These are phyloP conservation scores for Danaus melanippus DNA, from an alignment of 1,140 invertebrate species.

Conservation along the genomic window DNA sequence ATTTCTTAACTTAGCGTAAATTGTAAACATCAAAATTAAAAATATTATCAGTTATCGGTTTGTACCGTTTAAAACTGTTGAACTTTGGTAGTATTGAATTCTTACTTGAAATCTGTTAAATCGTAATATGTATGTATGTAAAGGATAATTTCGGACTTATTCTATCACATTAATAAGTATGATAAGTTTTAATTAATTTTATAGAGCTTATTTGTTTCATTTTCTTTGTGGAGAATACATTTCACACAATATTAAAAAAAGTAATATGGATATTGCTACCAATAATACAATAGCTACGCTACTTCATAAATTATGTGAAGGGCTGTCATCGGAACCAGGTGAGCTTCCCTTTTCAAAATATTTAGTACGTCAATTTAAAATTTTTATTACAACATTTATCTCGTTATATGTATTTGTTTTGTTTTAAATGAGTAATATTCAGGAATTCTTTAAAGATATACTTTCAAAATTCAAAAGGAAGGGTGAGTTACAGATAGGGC, in stretches of 20 bases:
- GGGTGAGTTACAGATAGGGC: slow-evolving; percentile 2
- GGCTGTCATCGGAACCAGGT: slow-evolving; percentile 59
- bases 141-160: too few relatives aligned
- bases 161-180: too few relatives aligned
- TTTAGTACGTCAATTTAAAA: slow-evolving; percentile 22
- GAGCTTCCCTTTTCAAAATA: slow-evolving; percentile 46
- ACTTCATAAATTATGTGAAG: slow-evolving; percentile 53
- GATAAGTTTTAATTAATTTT: too few relatives aligned
- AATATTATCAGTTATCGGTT: too few relatives aligned
- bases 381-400: slow-evolving; percentile 3
- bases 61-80: too few relatives aligned
- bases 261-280: slow-evolving; percentile 38
- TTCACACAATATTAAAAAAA: too few relatives aligned
- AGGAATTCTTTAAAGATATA: slow-evolving; percentile 42
- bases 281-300: slow-evolving; percentile 39
- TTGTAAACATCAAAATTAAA: too few relatives aligned
- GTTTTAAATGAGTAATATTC: slow-evolving; percentile 41
- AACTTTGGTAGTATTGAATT: background rate
- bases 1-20: too few relatives aligned
- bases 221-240: too few relatives aligned
- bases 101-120: background rate
- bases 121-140: too few relatives aligned
- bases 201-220: too few relatives aligned
- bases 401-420: slow-evolving; percentile 13
- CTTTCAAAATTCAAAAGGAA: slow-evolving; percentile 17